Evolutionary conservation across 2,888 invertebrate species (phyloP).

Genomic region (Periphyllus acericola): DNA sequence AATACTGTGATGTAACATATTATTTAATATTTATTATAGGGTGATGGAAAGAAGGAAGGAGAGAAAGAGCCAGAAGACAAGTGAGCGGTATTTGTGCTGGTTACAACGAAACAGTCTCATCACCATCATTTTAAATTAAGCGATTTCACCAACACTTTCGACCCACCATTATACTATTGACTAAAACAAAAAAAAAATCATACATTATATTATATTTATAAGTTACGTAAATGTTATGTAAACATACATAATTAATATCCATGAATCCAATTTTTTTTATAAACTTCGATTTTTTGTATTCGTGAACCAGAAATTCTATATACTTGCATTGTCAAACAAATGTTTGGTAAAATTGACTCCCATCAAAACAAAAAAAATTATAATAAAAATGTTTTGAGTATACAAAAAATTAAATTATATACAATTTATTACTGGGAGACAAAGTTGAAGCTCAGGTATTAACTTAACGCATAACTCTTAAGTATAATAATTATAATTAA

Average conservation of each 20-base stretch:
- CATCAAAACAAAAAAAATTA: conserved; percentile 36
- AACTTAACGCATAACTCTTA: conserved; percentile 48
- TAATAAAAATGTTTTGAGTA: neutral
- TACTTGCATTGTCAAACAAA: conserved; percentile 33
- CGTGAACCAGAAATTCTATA: conserved; percentile 32
- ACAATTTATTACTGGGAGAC: conserved; percentile 40
- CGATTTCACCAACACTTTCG: conserved; percentile 60
- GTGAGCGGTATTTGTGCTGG: conserved; percentile 49
- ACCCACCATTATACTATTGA: conserved; percentile 57
- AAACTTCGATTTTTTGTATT: conserved; percentile 30
- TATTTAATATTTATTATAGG: conserved; percentile 63
- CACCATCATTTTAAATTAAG: conserved; percentile 61
- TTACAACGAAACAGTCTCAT: conserved; percentile 54
- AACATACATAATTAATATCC: conserved; percentile 30
- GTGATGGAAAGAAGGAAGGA: conserved; percentile 66
- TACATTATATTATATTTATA: conserved; percentile 54
- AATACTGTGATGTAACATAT: neutral
- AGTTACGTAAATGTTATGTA: conserved; percentile 51
- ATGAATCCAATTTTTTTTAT: conserved; percentile 49
- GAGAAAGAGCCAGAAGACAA: conserved; percentile 64
- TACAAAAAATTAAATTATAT: conserved; percentile 18
- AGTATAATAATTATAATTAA: conserved; percentile 60
- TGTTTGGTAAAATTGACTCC: conserved; percentile 37
- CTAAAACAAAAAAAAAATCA: conserved; percentile 56
- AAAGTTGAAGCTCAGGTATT: conserved; percentile 43